Evolutionary conservation across 2,797 vertebrate species (phyloP).

Genomic region (Falco concolor): DNA sequence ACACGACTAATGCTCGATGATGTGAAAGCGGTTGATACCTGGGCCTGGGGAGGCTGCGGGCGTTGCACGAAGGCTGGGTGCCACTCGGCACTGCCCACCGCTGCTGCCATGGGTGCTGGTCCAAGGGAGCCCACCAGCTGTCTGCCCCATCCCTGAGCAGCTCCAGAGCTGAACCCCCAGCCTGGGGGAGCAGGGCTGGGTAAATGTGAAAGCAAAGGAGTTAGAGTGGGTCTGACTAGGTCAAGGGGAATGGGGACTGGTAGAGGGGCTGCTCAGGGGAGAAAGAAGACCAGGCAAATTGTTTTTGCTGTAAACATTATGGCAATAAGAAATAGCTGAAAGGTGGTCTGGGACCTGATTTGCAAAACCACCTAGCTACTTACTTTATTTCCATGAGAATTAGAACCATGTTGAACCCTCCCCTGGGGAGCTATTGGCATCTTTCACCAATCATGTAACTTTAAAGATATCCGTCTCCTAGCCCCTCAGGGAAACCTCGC

Average conservation of each 20-base stretch:
- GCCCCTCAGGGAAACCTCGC: background rate
- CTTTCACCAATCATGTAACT: background rate
- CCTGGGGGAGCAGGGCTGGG: background rate
- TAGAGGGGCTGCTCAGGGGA: background rate
- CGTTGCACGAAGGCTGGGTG: fast-evolving
- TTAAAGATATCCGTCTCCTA: background rate
- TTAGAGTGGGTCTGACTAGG: background rate
- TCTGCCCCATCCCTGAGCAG: background rate
- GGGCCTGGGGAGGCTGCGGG: background rate
- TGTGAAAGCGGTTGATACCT: background rate
- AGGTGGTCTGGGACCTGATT: fast-evolving
- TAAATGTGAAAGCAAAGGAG: background rate
- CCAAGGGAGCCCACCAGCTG: background rate
- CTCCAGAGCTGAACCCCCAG: background rate
- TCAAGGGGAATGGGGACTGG: background rate
- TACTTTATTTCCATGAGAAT: background rate
- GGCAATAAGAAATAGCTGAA: background rate
- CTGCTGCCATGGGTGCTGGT: fast-evolving
- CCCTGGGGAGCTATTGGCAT: background rate
- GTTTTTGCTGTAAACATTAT: background rate
- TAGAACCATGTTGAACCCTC: background rate
- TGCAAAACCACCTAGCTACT: background rate
- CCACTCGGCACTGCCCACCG: fast-evolving
- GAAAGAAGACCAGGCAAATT: background rate
- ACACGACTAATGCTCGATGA: fast-evolving